Base-by-base conservation (phyloP, 64 coral and sea anemone genomes). In the Anthopleura sola region DNA sequence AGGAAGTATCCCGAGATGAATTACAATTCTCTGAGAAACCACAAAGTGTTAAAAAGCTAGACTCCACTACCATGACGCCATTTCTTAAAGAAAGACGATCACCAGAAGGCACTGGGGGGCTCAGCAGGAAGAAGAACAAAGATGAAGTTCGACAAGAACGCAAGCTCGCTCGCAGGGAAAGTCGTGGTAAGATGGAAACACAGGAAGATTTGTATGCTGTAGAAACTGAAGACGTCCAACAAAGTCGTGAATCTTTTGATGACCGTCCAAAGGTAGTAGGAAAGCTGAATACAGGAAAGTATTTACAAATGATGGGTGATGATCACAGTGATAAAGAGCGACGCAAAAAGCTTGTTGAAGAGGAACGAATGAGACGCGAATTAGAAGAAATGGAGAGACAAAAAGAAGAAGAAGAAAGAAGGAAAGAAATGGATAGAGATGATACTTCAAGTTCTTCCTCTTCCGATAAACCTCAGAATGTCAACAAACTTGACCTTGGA, bases 91-190 rank as follows among this genome's bases (percentile, higher is more conserved):
- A 17, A 10, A n/a, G 36, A 54, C 36, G 23, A 6, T 18, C 78
- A 23, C 78, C 39, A 24, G 39, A 46, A 21, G 55, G 82, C 82
- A 12, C 12, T 29, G 24, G n/a, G 15, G 36, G 19, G 15, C 76
- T n/a, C 13, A 33, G 15, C 44, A 21, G 51, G 15, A 54, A 60
- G 50, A 83, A 83, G 82, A 54, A 21, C 28, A 83, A 55, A 51
- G 82, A 83, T 33, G 82, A 83, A 60, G 55, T 56, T 36, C 55
- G 82, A 55, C 46, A 83, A 83, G 82, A 83, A 49, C 82, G 82
- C 17, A 54, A 60, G 39, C 33, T 83, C 3, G 82, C 82, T 24
- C 36, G 82, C 0, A 83, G 58, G 28, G 82, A 83, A 55, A 60
- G 82, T 34, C 82, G 82, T 28, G 31, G 19, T 33, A 83, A 83